phyloP scores from a whole-genome alignment of 2,888 invertebrate genomes.

The Allygus modestus region DNA sequence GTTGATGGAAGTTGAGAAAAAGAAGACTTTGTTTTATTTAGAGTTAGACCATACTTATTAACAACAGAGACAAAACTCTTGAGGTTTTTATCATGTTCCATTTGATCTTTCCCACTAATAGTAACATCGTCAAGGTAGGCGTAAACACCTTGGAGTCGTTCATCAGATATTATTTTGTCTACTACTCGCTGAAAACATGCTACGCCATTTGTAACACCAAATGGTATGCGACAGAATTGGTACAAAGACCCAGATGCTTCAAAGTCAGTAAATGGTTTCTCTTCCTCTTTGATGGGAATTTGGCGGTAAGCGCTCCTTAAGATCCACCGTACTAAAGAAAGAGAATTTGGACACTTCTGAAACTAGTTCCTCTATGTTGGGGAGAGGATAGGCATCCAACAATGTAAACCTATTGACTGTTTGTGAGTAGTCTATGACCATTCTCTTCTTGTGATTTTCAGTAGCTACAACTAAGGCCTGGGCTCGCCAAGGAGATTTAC shows the following conservation, averaged over 20 bases:
- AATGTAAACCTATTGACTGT: conserved; percentile 16
- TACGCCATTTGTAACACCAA: too few species aligned
- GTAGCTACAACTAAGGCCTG: conserved; percentile 22
- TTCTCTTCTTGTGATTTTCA: conserved; percentile 35
- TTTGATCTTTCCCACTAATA: background rate
- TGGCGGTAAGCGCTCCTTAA: background rate
- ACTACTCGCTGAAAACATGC: too few species aligned
- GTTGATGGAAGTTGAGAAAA: too few species aligned
- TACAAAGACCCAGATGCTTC: too few species aligned
- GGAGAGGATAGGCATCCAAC: conserved; percentile 65
- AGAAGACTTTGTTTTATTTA: too few species aligned
- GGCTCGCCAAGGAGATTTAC: conserved; percentile 51
- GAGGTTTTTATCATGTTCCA: background rate
- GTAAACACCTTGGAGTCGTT: too few species aligned
- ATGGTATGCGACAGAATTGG: too few species aligned
- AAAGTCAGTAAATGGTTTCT: background rate
- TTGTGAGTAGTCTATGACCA: conserved; percentile 39
- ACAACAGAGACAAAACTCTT: too few species aligned
- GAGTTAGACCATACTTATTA: background rate
- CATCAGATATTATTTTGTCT: too few species aligned
- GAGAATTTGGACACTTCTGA: background rate
- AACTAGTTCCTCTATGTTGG: conserved; percentile 65
- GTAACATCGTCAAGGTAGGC: too few species aligned
- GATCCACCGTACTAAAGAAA: background rate
- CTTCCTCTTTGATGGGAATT: conserved; percentile 20